phyloP scores from a whole-genome alignment of 2,113 vertebrate species.

The Thamnophis sirtalis region DNA sequence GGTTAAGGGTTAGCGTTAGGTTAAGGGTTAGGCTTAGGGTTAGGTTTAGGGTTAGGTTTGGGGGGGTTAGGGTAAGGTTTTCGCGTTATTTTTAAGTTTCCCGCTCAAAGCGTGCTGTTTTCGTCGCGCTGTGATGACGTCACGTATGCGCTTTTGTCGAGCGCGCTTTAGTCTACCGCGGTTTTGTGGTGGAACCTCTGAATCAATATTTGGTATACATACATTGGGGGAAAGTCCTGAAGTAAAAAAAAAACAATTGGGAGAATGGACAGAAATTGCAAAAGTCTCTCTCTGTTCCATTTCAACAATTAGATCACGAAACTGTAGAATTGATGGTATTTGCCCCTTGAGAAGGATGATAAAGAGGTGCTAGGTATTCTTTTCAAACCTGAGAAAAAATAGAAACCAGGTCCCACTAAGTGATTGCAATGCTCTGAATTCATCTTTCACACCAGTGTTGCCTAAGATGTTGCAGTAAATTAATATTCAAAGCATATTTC shows the following conservation, averaged over 20 bases:
- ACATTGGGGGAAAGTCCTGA: not conserved
- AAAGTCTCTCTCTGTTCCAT: not conserved
- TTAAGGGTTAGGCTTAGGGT: too few species aligned
- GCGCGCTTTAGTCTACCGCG: too few species aligned
- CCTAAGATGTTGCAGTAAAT: not conserved
- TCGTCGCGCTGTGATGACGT: too few species aligned
- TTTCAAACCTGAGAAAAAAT: not conserved
- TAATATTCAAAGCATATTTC: not conserved
- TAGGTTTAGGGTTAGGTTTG: too few species aligned
- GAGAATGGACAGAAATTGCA: not conserved
- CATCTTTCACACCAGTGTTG: not conserved
- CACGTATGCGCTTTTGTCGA: too few species aligned
- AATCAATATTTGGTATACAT: not conserved
- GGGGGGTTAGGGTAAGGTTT: too few species aligned
- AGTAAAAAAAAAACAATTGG: not conserved
- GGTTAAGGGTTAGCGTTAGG: too few species aligned
- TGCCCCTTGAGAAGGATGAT: not conserved
- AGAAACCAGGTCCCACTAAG: not conserved
- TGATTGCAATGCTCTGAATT: not conserved
- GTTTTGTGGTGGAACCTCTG: too few species aligned
- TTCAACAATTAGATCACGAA: not conserved
- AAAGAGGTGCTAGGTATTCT: not conserved
- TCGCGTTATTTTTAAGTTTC: too few species aligned
- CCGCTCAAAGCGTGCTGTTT: too few species aligned
- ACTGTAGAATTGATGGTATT: not conserved